A percentile compares a stretch with the other conserved stretches of the same genome.
phyloP scores from a whole-genome alignment of 2,797 vertebrate genomes.

The Holocentrus rufus region DNA sequence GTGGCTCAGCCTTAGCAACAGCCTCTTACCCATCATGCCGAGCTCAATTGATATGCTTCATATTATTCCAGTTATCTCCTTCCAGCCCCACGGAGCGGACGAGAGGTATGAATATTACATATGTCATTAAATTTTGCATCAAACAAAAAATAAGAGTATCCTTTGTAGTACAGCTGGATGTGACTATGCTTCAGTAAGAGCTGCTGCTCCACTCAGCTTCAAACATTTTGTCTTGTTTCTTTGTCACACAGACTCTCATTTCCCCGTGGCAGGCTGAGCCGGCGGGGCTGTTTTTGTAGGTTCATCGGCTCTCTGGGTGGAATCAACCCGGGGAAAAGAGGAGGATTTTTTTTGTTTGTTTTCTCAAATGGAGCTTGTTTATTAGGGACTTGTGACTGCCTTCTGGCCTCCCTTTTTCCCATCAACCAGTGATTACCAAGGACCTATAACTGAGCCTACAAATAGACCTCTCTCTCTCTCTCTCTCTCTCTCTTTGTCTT shows the following conservation, averaged over 20 bases:
- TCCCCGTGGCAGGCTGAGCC: too few species aligned
- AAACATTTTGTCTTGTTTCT: neutral
- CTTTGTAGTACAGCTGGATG: neutral
- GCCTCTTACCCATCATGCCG: neutral
- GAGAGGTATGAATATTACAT: constrained; percentile 10
- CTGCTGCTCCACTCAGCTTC: neutral
- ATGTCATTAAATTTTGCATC: neutral
- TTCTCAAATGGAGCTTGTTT: too few species aligned
- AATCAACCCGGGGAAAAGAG: too few species aligned
- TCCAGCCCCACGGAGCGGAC: neutral
- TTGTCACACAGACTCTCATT: too few species aligned
- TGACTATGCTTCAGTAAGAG: neutral
- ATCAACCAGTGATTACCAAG: too few species aligned
- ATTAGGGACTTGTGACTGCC: too few species aligned
- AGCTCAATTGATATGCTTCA: constrained; percentile 1
- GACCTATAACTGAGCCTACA: too few species aligned
- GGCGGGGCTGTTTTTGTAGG: too few species aligned
- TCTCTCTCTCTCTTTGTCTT: neutral
- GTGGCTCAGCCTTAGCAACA: neutral
- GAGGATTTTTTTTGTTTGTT: too few species aligned
- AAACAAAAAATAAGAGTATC: neutral
- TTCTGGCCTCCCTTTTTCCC: too few species aligned
- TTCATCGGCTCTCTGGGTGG: too few species aligned
- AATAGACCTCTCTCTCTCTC: too few species aligned
- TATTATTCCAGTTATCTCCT: constrained; percentile 4